Conservation (phyloP, 2,113 vertebrate genomes). For the Phyllopteryx taeniolatus region DNA sequence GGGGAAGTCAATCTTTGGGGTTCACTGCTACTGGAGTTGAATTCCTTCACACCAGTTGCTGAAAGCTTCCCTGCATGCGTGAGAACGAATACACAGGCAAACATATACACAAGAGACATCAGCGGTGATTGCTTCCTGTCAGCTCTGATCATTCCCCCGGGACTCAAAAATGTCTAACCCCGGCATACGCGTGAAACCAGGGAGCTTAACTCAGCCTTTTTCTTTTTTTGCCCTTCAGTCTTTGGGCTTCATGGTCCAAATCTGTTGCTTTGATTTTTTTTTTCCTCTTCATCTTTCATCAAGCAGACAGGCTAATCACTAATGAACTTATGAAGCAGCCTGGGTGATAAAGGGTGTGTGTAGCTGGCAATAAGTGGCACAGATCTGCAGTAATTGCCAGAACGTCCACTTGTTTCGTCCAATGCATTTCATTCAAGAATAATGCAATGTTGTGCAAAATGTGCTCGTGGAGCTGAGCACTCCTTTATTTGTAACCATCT, state of each 20-base stretch:
- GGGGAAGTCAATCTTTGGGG: slow-evolving; percentile 32
- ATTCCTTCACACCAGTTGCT: slow-evolving; percentile 65
- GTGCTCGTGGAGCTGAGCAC: too few relatives aligned
- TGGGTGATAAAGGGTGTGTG: background rate
- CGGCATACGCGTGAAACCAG: slow-evolving; percentile 11
- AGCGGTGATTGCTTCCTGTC: slow-evolving; percentile 10
- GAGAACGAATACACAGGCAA: slow-evolving; percentile 30
- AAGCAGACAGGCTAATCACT: background rate
- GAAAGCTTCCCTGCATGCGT: slow-evolving; percentile 41
- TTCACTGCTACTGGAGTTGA: slow-evolving; percentile 39
- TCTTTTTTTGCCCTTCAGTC: slow-evolving; percentile 13
- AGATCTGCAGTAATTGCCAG: background rate
- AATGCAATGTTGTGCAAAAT: background rate
- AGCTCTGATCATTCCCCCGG: background rate
- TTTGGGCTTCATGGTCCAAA: background rate
- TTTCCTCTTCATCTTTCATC: background rate
- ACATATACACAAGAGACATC: slow-evolving; percentile 20
- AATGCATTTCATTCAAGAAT: background rate
- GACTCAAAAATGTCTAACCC: slow-evolving; percentile 3
- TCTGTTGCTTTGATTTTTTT: background rate
- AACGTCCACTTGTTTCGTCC: background rate
- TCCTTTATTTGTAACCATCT: too few relatives aligned
- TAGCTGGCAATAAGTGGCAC: background rate
- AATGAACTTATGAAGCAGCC: background rate
- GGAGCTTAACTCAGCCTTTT: slow-evolving; percentile 20